Evolutionary conservation across 2,888 invertebrate species (phyloP), one percentile per base, ranked within the genome.

Genomic region (Allolobophora icterica): DNA sequence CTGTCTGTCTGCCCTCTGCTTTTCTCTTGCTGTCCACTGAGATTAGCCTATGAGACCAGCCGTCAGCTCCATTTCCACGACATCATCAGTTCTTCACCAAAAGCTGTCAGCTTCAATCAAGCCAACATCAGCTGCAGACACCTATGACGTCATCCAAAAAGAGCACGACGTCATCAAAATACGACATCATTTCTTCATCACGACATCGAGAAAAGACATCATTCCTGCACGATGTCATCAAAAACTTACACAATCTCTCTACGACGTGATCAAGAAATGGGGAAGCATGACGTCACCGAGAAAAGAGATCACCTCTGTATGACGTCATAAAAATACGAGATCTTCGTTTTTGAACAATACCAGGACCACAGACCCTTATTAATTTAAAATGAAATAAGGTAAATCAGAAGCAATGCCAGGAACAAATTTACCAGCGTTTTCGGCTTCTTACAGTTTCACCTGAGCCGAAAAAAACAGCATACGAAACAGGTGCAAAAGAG

Each of bases 11-110:
- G 24, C 11, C 52, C 11, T 24, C 52, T 52, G 21, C 11, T 24
- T 45, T 24, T 71, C 71, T 71, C 71, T 71, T 11, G 1, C 71
- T 71, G 71, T 71, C n/a, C 24, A 24, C 24, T 5, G 4, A 52
- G 71, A 71, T 71, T 71, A 71, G 71, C 71, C 71, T 71, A 71
- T 71, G 71, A 71, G n/a, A 71, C n/a, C 71, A 71, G 71, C 71
- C 30, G n/a, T 71, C 71, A 0, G n/a, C n/a, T 71, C 71, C n/a
- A 71, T 71, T 71, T n/a, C 71, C 30, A 71, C n/a, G 71, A 71
- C 71, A 17, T 71, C n/a, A 71, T 71, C n/a, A 5, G 4, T 11
- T n/a, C 52, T 21, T 42, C 42, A 11, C 42, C 42, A 42, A 52
- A 21, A 1, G 52, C 71, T 71, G 17, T 11, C 71, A 71, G 13